Evolutionary conservation across 1,140 invertebrate species (phyloP).

Genomic region (Belonocnema kinseyi): DNA sequence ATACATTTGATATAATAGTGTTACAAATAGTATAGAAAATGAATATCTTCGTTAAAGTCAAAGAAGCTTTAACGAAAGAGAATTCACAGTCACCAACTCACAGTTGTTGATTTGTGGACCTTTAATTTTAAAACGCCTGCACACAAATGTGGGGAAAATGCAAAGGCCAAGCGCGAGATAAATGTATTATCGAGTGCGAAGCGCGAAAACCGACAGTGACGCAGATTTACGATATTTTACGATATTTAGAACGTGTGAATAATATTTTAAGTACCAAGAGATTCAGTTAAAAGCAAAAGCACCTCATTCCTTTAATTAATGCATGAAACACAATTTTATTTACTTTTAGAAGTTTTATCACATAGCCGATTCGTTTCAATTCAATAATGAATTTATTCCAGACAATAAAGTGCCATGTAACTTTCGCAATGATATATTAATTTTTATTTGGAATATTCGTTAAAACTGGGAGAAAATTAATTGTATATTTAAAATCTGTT

Average conservation of each 20-base stretch:
- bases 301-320: constrained; percentile 13
- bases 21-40: too few relatives aligned
- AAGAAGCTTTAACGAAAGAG: too few relatives aligned
- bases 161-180: too few relatives aligned
- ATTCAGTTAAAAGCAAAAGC: background rate
- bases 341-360: constrained; percentile 16
- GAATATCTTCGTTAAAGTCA: too few relatives aligned
- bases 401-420: constrained; percentile 32
- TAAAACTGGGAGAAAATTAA: background rate
- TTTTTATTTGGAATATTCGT: background rate
- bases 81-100: too few relatives aligned
- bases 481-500: constrained; percentile 30
- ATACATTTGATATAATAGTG: too few relatives aligned
- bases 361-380: constrained; percentile 30
- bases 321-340: constrained; percentile 25
- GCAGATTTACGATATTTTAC: too few relatives aligned
- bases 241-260: background rate
- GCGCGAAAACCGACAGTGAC: too few relatives aligned
- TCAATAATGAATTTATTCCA: constrained; percentile 40
- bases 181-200: too few relatives aligned
- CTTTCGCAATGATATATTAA: background rate
- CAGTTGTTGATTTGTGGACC: too few relatives aligned
- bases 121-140: too few relatives aligned
- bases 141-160: too few relatives aligned
- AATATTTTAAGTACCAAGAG: background rate